Conservation (phyloP, 2,888 invertebrate genomes). For the Phyllotreta striolata region DNA sequence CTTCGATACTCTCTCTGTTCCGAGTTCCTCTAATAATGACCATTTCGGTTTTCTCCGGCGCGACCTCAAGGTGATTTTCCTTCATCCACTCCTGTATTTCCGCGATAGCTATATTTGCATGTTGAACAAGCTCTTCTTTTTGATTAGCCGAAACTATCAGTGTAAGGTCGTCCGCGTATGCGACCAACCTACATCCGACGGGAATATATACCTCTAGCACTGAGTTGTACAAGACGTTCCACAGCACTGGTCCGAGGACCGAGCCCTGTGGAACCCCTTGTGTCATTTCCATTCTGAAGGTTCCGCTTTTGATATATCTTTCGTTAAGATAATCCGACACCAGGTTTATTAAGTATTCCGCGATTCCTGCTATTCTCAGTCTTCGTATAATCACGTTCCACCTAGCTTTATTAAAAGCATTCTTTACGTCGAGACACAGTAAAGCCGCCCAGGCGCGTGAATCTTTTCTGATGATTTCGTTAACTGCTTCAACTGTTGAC, state of each 20-base stretch:
- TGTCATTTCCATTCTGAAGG: background rate
- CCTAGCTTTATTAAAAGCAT: conserved; percentile 37
- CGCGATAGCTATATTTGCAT: too few species aligned
- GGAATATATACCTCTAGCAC: conserved; percentile 25
- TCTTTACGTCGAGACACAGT: conserved; percentile 30
- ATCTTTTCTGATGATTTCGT: conserved; percentile 6
- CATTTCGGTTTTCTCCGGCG: conserved; percentile 15
- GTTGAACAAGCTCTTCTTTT: background rate
- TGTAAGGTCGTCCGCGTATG: conserved; percentile 36
- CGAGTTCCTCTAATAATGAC: background rate
- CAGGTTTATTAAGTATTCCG: background rate
- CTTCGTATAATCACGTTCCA: conserved; percentile 26
- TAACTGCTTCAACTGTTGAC: conserved; percentile 19
- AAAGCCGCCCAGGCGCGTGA: background rate
- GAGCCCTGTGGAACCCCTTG: conserved; percentile 33
- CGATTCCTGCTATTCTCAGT: conserved; percentile 14
- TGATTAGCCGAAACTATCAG: conserved; percentile 16
- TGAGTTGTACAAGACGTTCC: conserved; percentile 35
- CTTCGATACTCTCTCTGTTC: background rate
- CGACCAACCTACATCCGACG: conserved; percentile 15
- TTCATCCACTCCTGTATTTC: conserved; percentile 12
- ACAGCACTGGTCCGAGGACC: conserved; percentile 35
- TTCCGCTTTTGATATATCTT: conserved; percentile 3
- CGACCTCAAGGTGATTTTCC: conserved; percentile 1
- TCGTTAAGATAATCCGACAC: conserved; percentile 21